Evolutionary conservation across 2,113 vertebrate genomes (phyloP), one percentile per base, ranked within the genome.

Genomic region (Fulmarus glacialis): DNA sequence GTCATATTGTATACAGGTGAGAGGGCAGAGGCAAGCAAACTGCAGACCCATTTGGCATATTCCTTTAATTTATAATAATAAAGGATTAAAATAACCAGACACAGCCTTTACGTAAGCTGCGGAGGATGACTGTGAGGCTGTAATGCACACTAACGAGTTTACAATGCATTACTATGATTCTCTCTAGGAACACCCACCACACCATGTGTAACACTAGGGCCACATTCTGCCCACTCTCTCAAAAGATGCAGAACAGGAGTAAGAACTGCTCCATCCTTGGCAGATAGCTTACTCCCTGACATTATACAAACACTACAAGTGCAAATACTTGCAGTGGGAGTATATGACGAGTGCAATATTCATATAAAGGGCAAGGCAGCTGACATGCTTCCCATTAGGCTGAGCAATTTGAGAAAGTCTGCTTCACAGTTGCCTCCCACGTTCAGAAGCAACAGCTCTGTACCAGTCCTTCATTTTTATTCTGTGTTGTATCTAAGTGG

Each of bases 371-470:
- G 81, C 91, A 94, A 82, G 66, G 66, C 95, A 97, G 84, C 96
- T 89, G 94, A 90, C 93, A 87, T 47, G 42, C 91, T 94, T 96
- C 73, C 70, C 73, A 77, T 90, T 36, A 78, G 43, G 72, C 89
- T 43, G 88, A 91, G 81, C 91, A 87, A 53, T 90, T 77, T 64
- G 2, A 91, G 40, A 67, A 82, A 91, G 60, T 20, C 86, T 80
- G 79, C 90, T 91, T 93, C 90, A 62, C 94, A 95, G 95, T 34
- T 89, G 71, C 94, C 89, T 95, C 95, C 94, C 67, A 96, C 87
- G 63, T 55, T 92, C 93, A 91, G 55, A 73, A 89, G 38, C 58
- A 45, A 14, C 56, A 87, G 84, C 81, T 95, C 78, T 85, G 72
- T 0, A 55, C 23, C 85, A 11, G 77, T 89, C 75, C n/a, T 78